Conservation (phyloP, 2,113 vertebrate genomes). For the Guaruba guarouba region DNA sequence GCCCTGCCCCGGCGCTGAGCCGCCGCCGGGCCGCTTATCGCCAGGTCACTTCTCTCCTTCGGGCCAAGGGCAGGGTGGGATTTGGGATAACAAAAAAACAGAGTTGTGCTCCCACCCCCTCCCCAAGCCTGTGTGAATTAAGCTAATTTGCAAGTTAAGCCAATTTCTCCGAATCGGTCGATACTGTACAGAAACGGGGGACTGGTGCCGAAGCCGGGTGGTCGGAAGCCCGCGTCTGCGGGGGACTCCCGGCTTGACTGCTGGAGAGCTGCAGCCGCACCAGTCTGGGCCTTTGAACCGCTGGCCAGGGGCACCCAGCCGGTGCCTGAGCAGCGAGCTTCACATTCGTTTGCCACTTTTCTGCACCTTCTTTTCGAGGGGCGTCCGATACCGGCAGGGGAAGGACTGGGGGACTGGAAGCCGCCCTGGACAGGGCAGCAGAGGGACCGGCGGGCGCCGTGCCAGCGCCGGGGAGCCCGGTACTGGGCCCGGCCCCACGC, state of each 20-base stretch:
- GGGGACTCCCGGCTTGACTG: background rate
- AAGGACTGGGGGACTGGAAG: background rate
- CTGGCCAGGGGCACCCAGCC: conserved; percentile 9
- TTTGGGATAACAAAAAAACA: background rate
- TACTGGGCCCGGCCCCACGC: background rate
- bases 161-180: background rate
- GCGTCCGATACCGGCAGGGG: background rate
- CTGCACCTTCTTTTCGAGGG: background rate
- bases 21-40: background rate
- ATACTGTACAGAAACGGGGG: background rate
- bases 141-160: conserved; percentile 52
- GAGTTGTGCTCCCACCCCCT: background rate
- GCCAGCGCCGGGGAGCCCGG: background rate
- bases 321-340: background rate
- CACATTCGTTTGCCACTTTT: background rate
- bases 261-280: background rate
- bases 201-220: conserved; percentile 17
- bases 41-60: background rate
- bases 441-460: background rate
- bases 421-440: background rate
- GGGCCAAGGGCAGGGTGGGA: background rate
- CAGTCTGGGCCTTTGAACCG: background rate
- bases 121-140: conserved; percentile 1
- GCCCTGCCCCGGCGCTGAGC: background rate
- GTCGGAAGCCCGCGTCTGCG: conserved; percentile 18